These are phyloP conservation scores for Drosophila tropicalis DNA, from an alignment of 1,140 invertebrate species.

Conservation along the genomic window DNA sequence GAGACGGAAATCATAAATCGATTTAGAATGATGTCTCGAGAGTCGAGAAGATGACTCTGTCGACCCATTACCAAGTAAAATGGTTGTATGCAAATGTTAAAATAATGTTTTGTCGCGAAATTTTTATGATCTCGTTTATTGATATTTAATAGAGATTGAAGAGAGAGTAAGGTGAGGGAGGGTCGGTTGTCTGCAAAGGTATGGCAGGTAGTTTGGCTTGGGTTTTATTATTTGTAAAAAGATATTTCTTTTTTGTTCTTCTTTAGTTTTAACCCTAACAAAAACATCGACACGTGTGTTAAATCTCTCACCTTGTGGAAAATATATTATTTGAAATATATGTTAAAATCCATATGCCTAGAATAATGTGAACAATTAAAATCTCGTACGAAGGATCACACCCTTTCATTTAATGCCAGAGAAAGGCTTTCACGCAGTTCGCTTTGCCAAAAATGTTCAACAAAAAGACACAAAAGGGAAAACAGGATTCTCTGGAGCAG, in stretches of 20 bases:
- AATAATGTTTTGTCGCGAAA: slow-evolving; percentile 66
- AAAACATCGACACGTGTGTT: neutral
- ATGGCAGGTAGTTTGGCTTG: slow-evolving; percentile 26
- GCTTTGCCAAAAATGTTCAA: slow-evolving; percentile 10
- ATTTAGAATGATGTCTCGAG: slow-evolving; percentile 43
- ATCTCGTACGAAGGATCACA: slow-evolving; percentile 51
- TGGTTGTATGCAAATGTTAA: slow-evolving; percentile 61
- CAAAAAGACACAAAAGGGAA: neutral
- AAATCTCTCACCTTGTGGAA: neutral
- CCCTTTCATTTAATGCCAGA: slow-evolving; percentile 51
- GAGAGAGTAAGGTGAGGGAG: neutral
- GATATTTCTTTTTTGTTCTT: neutral
- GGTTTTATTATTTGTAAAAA: neutral
- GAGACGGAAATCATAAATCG: slow-evolving; percentile 67
- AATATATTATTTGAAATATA: neutral
- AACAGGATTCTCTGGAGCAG: slow-evolving; percentile 11
- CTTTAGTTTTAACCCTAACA: neutral
- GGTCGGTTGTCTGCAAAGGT: neutral
- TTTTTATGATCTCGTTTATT: slow-evolving; percentile 68
- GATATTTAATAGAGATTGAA: slow-evolving; percentile 54
- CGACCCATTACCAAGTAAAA: neutral
- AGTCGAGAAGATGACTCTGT: neutral
- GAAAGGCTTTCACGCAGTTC: slow-evolving; percentile 48
- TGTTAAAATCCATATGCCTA: slow-evolving; percentile 3
- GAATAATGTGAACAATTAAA: slow-evolving; percentile 14